Base-by-base conservation (phyloP, 2,797 vertebrate genomes). In the Spinus pinus region DNA sequence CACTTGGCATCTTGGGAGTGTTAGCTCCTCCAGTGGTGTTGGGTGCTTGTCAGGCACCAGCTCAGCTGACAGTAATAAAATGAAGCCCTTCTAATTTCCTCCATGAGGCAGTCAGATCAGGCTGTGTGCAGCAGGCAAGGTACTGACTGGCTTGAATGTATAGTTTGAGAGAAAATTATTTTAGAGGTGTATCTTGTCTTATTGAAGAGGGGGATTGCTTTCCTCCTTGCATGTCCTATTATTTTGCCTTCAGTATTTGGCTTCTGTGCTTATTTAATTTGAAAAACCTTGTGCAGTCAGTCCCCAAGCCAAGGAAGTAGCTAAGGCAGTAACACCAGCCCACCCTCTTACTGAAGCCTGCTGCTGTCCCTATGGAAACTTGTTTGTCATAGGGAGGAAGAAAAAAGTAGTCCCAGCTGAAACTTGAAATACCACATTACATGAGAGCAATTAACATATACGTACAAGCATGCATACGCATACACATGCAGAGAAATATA, bases 401-500 rank as follows among this genome's bases (percentile, higher is more conserved):
- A 70, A 31, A 37, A 54, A 64, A 21, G 33, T n/a, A 71, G 67
- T 53, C 75, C n/a, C 3, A 4, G 23, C 56, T 82, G 78, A 87
- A 93, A 95, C 77, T 88, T 73, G 83, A 95, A 92, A 89, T 71
- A 60, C 64, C 25, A 30, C 71, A 67, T 74, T 70, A 64, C 67
- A 65, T 33, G 67, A 64, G 18, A 78, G 61, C 31, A 65, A 21
- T 50, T 87, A 21, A 50, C 10, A 3, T 46, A 30, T 4, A 7
- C 27, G 37, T 35, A 56, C n/a, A 81, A 73, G 24, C 72, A 84
- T 0, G 1, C 14, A 31, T 18, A 27, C 28, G 65, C 41, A 58
- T 58, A 62, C 20, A 27, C 33, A 44, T 14, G 10, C 17, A 86
- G 35, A 81, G 47, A 69, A 62, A 66, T 17, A 20, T 3, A 35